Base-by-base conservation (phyloP, 2,888 invertebrate species). In the Spicauda simplicius region DNA sequence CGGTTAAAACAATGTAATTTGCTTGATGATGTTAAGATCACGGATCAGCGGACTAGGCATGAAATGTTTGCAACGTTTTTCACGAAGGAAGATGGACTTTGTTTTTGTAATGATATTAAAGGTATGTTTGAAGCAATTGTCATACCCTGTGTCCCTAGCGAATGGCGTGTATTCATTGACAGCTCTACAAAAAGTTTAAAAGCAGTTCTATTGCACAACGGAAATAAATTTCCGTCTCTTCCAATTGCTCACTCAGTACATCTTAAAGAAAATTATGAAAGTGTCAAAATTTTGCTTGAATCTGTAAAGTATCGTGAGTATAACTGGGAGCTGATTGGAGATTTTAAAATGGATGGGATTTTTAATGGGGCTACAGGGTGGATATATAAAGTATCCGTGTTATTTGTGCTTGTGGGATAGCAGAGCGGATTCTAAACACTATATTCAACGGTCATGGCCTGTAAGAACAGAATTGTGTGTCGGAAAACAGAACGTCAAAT, bases 181-280 rank as follows among this genome's bases (percentile, higher is more conserved):
- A 70, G 70, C 69, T 76, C 74, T 68, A 71, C 71, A 71, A 73
- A 57, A 73, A 74, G 74, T 53, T 71, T 73, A 69, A 75, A 74
- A 68, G 73, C 72, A 68, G 73, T 75, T 69, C 70, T 74, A 25
- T 41, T 74, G 10, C 74, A 73, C 64, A 72, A 74, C 54, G 72
- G 72, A 66, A 74, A 75, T 59, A 70, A 69, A 73, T 73, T 70
- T 73, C 70, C 70, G 11, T 72, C 70, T 68, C 64, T 72, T 67
- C 73, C 73, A 16, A 2, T 75, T n/a, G 73, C 72, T 64, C 68
- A 75, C 20, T 68, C 70, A 12, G 68, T 69, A 72, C 66, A 14
- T 30, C 8, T 55, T 7, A 55, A 55, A 55, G 55, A 55, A 55
- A 55, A 12, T 72, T 72, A 73, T 48, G 70, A 25, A 25, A 25